Evolutionary conservation across 1,140 invertebrate genomes (phyloP).

Genomic region (Aphelenchoides fujianensis): DNA sequence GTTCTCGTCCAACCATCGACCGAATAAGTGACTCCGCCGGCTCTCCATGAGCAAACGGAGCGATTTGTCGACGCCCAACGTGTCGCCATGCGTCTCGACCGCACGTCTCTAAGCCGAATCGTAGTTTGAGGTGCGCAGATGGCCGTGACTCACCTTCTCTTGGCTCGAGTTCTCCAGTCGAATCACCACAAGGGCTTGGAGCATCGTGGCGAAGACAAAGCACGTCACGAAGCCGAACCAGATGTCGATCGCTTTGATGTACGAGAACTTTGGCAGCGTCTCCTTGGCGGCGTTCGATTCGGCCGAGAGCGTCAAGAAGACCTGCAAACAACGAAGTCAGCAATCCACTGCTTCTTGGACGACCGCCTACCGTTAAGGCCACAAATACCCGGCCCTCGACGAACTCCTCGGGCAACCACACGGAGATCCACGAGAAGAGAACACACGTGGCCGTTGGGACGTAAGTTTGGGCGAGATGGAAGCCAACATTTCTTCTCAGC

Average conservation of each 20-base stretch:
- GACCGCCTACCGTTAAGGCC: conserved; percentile 55
- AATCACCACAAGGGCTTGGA: conserved; percentile 59
- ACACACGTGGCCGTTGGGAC: conserved; percentile 61
- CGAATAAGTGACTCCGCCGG: conserved; percentile 29
- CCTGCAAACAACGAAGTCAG: too few relatives aligned
- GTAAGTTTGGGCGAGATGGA: conserved; percentile 60
- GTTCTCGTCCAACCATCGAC: conserved; percentile 41
- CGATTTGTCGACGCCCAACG: conserved; percentile 37
- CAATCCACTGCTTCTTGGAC: too few relatives aligned
- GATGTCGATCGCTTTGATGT: conserved; percentile 60
- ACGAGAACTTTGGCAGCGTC: conserved; percentile 60
- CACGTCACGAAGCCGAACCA: conserved; percentile 61
- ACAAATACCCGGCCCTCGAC: conserved; percentile 61
- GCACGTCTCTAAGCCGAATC: conserved; percentile 48
- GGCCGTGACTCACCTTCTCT: conserved; percentile 34
- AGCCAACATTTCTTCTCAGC: conserved; percentile 58
- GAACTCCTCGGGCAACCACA: conserved; percentile 62
- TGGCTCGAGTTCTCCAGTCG: conserved; percentile 52
- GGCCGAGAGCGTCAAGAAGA: conserved; percentile 56
- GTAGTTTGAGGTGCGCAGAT: too few relatives aligned
- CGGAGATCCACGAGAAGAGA: conserved; percentile 61
- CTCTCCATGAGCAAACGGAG: conserved; percentile 32
- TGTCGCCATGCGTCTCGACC: conserved; percentile 28
- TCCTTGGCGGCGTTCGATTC: conserved; percentile 62
- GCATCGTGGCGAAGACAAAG: conserved; percentile 60